Conservation (phyloP, 2,113 vertebrate genomes). For the Dryoscopus gambensis region DNA sequence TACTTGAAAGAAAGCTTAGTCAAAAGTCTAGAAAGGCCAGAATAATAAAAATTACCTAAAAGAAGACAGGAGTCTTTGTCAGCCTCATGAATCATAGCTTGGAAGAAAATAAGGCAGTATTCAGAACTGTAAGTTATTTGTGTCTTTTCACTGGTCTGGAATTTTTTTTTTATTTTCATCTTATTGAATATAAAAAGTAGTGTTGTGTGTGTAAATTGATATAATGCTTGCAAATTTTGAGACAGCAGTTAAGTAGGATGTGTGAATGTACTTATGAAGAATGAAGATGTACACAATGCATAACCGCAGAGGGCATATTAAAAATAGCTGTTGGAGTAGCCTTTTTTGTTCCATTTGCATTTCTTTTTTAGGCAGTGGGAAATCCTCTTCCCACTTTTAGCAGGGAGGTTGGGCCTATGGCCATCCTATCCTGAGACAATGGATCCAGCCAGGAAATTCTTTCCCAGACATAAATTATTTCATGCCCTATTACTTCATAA, state of each 20-base stretch:
- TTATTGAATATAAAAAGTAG: not conserved
- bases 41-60: not conserved
- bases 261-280: not conserved
- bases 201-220: not conserved
- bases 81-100: not conserved
- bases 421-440: not conserved
- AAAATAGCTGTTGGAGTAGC: not conserved
- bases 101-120: not conserved
- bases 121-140: not conserved
- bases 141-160: not conserved
- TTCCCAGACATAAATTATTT: not conserved
- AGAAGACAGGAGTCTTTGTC: not conserved
- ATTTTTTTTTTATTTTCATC: not conserved
- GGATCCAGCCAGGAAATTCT: not conserved
- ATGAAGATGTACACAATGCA: not conserved
- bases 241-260: not conserved
- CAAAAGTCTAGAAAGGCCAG: not conserved
- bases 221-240: not conserved
- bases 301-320: not conserved
- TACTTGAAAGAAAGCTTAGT: not conserved
- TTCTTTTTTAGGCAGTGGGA: not conserved
- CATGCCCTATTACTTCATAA: not conserved
- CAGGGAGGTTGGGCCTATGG: fast-evolving
- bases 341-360: not conserved
- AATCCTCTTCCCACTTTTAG: not conserved